These are phyloP conservation scores for Drosophila athabasca DNA, from an alignment of 1,140 invertebrate species.

Conservation along the genomic window DNA sequence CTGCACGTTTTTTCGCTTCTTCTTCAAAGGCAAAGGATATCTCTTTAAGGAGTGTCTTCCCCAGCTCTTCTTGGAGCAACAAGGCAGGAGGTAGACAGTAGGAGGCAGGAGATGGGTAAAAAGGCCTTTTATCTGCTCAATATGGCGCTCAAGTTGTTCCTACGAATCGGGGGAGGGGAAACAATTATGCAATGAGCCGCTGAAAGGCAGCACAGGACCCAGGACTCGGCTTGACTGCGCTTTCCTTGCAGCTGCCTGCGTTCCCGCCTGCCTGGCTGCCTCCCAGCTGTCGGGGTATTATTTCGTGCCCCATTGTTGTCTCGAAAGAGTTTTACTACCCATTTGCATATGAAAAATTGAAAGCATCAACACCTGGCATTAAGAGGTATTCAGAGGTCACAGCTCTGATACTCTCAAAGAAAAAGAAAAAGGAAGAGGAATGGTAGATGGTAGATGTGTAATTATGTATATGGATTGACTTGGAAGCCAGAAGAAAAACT, in stretches of 20 bases:
- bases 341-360: conserved; percentile 40
- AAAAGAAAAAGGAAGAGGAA: neutral
- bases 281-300: too few relatives aligned
- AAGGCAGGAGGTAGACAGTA: conserved; percentile 1
- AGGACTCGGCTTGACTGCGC: conserved; percentile 1
- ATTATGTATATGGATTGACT: too few relatives aligned
- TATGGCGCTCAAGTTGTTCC: conserved; percentile 33
- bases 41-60: neutral
- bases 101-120: neutral
- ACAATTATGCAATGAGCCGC: conserved; percentile 42
- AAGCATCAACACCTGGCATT: neutral
- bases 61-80: neutral
- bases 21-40: too few relatives aligned
- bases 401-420: conserved; percentile 11
- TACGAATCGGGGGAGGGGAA: conserved; percentile 5
- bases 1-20: neutral
- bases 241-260: conserved; percentile 21
- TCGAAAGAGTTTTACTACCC: neutral
- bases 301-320: conserved; percentile 21
- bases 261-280: too few relatives aligned
- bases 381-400: conserved; percentile 11
- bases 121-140: conserved; percentile 52
- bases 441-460: too few relatives aligned
- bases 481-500: too few relatives aligned
- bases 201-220: neutral